Conservation (phyloP, 2,113 vertebrate genomes). For the Cairina moschata region DNA sequence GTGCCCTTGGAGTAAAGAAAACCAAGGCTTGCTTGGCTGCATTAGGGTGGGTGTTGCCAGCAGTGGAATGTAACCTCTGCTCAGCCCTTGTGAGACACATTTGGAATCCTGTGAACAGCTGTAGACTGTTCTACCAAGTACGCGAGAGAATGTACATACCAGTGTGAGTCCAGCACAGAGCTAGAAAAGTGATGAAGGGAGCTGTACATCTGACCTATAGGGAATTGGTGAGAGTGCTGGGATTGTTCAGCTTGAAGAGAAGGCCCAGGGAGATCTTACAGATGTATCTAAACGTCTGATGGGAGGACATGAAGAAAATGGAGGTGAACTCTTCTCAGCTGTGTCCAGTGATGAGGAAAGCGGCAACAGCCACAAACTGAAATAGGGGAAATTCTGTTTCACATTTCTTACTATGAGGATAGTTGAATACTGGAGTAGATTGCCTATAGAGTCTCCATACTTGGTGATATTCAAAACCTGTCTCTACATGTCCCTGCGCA, state of each 20-base stretch:
- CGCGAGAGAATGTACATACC: accelerated
- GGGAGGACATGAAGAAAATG: neutral
- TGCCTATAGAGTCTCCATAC: neutral
- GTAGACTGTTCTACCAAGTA: neutral
- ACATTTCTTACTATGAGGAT: neutral
- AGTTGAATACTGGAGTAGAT: neutral
- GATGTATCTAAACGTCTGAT: neutral
- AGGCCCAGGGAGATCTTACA: neutral
- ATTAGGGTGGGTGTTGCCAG: neutral
- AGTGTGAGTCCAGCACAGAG: neutral
- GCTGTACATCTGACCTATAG: accelerated
- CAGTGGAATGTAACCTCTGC: accelerated
- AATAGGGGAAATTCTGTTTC: neutral
- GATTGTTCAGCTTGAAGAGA: neutral
- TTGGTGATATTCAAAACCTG: neutral
- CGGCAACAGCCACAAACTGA: neutral
- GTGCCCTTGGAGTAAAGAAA: neutral
- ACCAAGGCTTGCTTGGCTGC: neutral
- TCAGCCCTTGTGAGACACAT: neutral
- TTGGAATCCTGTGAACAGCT: neutral
- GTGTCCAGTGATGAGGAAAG: neutral
- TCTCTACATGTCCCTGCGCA: neutral
- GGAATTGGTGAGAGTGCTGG: neutral
- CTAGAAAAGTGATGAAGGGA: neutral
- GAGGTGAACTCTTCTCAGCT: neutral